Conservation (phyloP, 30 jellyfish, hydroid and myxozoan species). For the Turritopsis dohrnii region DNA sequence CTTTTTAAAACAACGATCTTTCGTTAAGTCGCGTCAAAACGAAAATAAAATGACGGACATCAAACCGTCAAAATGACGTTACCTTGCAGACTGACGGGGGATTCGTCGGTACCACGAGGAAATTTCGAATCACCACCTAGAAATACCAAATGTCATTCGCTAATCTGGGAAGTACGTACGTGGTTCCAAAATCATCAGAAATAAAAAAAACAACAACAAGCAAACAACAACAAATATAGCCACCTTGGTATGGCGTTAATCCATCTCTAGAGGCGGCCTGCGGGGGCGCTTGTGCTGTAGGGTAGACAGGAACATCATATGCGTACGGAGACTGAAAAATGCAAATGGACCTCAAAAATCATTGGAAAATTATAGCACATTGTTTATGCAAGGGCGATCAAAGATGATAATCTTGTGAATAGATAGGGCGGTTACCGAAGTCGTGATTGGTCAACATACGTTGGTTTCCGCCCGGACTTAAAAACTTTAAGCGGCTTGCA, state of each 20-base stretch:
- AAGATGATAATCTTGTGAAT: too few species aligned
- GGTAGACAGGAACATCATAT: slow-evolving; percentile 13
- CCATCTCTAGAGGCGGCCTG: slow-evolving; percentile 8
- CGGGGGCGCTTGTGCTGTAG: slow-evolving; percentile 7
- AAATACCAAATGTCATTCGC: not conserved
- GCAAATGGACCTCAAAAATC: not conserved
- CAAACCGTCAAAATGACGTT: not conserved
- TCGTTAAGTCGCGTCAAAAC: too few species aligned
- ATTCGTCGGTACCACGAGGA: slow-evolving; percentile 10
- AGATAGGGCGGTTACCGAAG: too few species aligned
- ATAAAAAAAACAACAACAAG: not conserved
- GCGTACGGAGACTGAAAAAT: slow-evolving; percentile 15
- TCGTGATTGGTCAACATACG: too few species aligned
- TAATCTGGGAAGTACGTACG: too few species aligned
- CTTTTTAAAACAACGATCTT: not conserved
- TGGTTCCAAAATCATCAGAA: not conserved
- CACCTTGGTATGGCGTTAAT: slow-evolving; percentile 5
- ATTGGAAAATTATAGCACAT: too few species aligned
- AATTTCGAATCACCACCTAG: slow-evolving; percentile 2
- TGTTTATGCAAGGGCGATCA: too few species aligned
- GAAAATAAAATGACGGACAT: not conserved
- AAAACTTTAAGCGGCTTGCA: too few species aligned
- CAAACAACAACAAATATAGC: not conserved
- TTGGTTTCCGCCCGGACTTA: too few species aligned
- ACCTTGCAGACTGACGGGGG: slow-evolving; percentile 14